Base-by-base conservation (phyloP, 2,797 vertebrate species). In the Bothrops alternatus region DNA sequence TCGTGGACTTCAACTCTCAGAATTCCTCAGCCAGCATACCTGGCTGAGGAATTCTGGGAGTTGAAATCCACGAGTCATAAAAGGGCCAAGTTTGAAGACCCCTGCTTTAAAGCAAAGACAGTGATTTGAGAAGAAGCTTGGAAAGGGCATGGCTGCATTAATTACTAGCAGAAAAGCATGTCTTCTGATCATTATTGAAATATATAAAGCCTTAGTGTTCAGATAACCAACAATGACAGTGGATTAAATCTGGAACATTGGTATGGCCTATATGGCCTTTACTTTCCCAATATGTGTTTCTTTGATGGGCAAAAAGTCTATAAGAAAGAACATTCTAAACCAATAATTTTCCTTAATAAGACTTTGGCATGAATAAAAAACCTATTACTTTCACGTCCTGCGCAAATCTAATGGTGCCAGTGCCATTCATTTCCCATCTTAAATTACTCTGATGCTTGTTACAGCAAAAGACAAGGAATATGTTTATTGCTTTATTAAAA, bases 311-410 rank as follows among this genome's bases (percentile, higher is more conserved):
- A n/a, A 89, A 16, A 93, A 55, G 69, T 42, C 94, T 93, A 90
- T 93, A 93, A 37, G 57, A 86, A 86, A 96, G 56, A 5, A 23
- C 90, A 58, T 96, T 89, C 88, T 86, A 96, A 25, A 0, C 73
- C 95, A 97, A 96, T 92, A 88, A 95, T 85, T 93, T 93, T 94
- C 91, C 95, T 93, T 95, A 96, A 47, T 47, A 82, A 82, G 78
- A 82, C 47, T 47, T 82, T 82, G 78, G 42, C 5, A 26, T 82
- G 78, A 47, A 82, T 82, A 47, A 82, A 82, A 10, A 47, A 82
- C 78, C 78, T 47, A 28, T 87, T 42, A 65, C 6, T 16, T 91
- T 87, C 16, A 90, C 91, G 89, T 94, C 87, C 63, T 93, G 88
- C 78, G 93, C 90, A 93, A 65, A 92, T 20, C 53, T 93, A 94